These are phyloP conservation scores for Vireo griseus DNA, from an alignment of 2,797 vertebrate species.

Conservation along the genomic window DNA sequence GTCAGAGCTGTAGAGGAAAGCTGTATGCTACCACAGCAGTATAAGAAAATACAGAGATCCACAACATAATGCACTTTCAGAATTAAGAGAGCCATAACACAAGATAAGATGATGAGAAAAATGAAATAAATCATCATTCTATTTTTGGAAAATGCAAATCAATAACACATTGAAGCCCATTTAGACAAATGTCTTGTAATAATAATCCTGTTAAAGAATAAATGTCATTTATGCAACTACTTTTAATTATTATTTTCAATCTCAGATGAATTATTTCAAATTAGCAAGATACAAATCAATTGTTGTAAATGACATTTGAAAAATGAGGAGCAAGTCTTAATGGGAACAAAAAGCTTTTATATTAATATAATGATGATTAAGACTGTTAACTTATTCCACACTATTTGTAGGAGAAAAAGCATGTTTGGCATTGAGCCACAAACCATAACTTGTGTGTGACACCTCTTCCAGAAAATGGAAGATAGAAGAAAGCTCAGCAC, in stretches of 20 bases:
- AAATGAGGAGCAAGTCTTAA: background rate
- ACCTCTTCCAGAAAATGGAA: background rate
- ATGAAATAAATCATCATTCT: constrained; percentile 31
- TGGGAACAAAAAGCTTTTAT: constrained; percentile 18
- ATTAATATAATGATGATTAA: constrained; percentile 15
- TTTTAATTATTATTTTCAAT: constrained; percentile 16
- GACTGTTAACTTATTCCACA: background rate
- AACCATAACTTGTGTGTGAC: background rate
- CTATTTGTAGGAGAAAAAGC: background rate
- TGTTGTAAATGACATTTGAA: background rate
- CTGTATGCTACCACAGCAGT: background rate
- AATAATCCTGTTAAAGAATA: constrained; percentile 30
- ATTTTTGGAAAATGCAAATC: constrained; percentile 40
- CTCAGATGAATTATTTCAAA: constrained; percentile 37
- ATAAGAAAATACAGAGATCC: background rate
- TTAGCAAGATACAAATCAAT: constrained; percentile 19
- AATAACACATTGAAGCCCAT: constrained; percentile 2
- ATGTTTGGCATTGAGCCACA: background rate
- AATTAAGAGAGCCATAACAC: background rate
- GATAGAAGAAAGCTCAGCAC: background rate
- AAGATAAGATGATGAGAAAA: background rate
- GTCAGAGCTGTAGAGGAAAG: background rate
- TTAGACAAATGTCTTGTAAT: constrained; percentile 35
- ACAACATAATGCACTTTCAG: background rate
- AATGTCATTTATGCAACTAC: background rate